phyloP scores from a whole-genome alignment of 2,113 vertebrate genomes.

The Ptilorrhoa leucosticta region DNA sequence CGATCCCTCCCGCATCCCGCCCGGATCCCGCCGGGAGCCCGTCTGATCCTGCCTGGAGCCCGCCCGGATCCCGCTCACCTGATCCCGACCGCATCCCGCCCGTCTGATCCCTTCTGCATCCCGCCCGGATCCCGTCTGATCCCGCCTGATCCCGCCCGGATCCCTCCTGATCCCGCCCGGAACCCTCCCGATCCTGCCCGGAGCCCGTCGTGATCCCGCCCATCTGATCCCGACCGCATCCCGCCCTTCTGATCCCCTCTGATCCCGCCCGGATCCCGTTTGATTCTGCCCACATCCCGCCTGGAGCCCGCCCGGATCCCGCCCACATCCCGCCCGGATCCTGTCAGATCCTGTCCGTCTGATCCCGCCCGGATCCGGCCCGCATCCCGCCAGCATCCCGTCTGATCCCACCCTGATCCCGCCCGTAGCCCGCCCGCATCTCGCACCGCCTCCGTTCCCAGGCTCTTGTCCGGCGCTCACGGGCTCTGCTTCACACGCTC shows the following conservation, averaged over 20 bases:
- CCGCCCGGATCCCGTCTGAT: not conserved
- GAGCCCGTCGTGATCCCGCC: too few species aligned
- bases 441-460: fast-evolving
- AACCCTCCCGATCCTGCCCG: too few species aligned
- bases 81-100: not conserved
- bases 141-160: not conserved
- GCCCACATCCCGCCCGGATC: too few species aligned
- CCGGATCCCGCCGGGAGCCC: too few species aligned
- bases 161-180: not conserved
- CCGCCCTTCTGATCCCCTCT: not conserved
- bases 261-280: fast-evolving
- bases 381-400: not conserved
- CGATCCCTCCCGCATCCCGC: too few species aligned
- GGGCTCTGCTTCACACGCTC: too few species aligned
- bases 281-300: too few species aligned
- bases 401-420: not conserved
- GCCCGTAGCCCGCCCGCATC: fast-evolving
- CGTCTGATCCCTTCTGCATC: not conserved
- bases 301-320: too few species aligned
- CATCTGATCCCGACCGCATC: not conserved
- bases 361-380: not conserved
- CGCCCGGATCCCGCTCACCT: fast-evolving
- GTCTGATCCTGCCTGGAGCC: not conserved
- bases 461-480: fast-evolving
- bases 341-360: not conserved